Evolutionary conservation across 2,888 invertebrate species (phyloP).

Genomic region (Drosophila kokeensis): DNA sequence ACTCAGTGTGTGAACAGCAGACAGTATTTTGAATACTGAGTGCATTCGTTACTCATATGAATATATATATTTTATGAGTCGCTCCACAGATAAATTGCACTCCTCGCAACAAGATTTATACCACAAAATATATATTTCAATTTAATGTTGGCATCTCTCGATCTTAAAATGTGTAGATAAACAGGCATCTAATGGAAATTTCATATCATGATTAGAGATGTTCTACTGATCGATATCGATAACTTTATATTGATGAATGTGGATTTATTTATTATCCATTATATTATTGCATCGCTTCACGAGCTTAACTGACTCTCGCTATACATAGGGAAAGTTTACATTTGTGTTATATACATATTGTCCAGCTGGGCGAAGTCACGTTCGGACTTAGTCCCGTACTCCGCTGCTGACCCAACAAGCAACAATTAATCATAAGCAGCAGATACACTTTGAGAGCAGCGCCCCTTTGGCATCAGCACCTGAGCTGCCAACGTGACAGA

Average conservation of each 20-base stretch:
- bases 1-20: slow-evolving; percentile 28
- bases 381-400: slow-evolving; percentile 16
- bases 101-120: background rate
- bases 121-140: background rate
- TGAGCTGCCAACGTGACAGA: slow-evolving; percentile 18
- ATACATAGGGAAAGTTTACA: background rate
- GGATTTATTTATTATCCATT: background rate
- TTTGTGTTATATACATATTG: background rate
- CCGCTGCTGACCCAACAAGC: slow-evolving; percentile 18
- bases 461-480: slow-evolving; percentile 35
- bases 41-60: background rate
- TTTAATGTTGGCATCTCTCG: background rate
- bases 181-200: background rate
- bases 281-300: background rate
- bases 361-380: slow-evolving; percentile 41
- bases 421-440: slow-evolving; percentile 61
- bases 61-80: background rate
- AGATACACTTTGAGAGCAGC: slow-evolving; percentile 55
- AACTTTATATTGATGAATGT: background rate
- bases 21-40: slow-evolving; percentile 1
- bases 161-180: background rate
- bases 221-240: background rate
- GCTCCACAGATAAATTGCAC: background rate
- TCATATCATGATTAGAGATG: background rate
- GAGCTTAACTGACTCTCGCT: too few species aligned